phyloP scores from a whole-genome alignment of 2,888 invertebrate genomes.

The Chloroclysta siterata region DNA sequence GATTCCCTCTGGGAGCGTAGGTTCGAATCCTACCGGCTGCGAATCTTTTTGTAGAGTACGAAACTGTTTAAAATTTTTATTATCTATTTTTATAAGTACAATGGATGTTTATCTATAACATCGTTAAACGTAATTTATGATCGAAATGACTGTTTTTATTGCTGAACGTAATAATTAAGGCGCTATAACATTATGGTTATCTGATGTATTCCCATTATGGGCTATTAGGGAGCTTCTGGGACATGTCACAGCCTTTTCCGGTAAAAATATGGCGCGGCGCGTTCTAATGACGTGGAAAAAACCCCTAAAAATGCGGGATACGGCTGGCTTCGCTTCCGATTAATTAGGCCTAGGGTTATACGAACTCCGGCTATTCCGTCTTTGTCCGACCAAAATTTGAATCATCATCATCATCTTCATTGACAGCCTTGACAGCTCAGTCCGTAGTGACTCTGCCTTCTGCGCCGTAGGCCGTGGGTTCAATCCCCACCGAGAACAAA shows the following conservation, averaged over 20 bases:
- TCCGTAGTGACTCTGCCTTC: no score
- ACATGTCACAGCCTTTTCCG: slow-evolving; percentile 39
- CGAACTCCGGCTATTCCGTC: slow-evolving; percentile 7
- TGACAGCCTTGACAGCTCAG: no score
- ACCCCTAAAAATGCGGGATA: slow-evolving; percentile 32
- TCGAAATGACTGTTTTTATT: slow-evolving; percentile 54
- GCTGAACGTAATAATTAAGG: slow-evolving; percentile 46
- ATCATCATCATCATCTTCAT: no score
- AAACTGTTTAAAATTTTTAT: neutral
- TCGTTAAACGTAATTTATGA: slow-evolving; percentile 42
- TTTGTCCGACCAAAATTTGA: slow-evolving; percentile 9
- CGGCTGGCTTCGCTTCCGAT: slow-evolving; percentile 51
- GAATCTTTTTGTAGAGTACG: slow-evolving; percentile 54
- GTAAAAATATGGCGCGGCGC: slow-evolving; percentile 43
- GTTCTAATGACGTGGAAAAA: slow-evolving; percentile 53
- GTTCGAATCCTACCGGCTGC: slow-evolving; percentile 96
- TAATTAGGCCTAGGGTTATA: slow-evolving; percentile 50
- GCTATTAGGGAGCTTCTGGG: slow-evolving; percentile 37
- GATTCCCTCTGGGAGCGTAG: slow-evolving; percentile 96
- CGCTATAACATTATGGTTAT: slow-evolving; percentile 42
- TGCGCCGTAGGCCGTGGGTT: no score
- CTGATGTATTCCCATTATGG: slow-evolving; percentile 41
- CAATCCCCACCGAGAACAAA: no score
- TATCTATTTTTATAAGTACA: slow-evolving; percentile 33
- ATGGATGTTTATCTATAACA: slow-evolving; percentile 30